Conservation (phyloP, 2,113 vertebrate species). For the Phyllopteryx taeniolatus region DNA sequence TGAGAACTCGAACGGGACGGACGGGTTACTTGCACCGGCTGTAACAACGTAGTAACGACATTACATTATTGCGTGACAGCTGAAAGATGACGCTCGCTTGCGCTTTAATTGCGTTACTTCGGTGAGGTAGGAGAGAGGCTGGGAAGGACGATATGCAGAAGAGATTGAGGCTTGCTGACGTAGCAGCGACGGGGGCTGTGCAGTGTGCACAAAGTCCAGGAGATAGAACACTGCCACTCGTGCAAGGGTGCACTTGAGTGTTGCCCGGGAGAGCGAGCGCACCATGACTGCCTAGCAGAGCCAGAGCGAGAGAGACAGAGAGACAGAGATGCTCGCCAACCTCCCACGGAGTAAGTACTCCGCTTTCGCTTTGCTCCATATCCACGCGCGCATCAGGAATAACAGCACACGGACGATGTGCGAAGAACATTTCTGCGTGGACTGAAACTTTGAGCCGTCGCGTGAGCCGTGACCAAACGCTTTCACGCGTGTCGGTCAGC, state of each 20-base stretch:
- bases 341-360: conserved; percentile 75
- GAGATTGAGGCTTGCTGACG: conserved; percentile 61
- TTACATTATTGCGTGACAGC: neutral
- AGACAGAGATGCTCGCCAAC: conserved; percentile 65
- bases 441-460: conserved; percentile 41
- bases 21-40: no score
- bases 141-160: conserved; percentile 48
- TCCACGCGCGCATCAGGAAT: conserved; percentile 1
- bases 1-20: no score
- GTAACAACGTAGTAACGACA: no score
- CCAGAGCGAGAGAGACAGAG: conserved; percentile 45
- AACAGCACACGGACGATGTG: neutral
- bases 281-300: conserved; percentile 72
- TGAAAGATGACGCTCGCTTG: neutral
- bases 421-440: conserved; percentile 4
- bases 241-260: conserved; percentile 72
- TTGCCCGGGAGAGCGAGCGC: conserved; percentile 67
- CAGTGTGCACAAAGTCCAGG: conserved; percentile 44
- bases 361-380: conserved; percentile 26
- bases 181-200: conserved; percentile 54
- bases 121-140: conserved; percentile 35
- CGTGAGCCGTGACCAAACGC: conserved; percentile 9
- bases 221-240: conserved; percentile 63
- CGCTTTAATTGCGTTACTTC: neutral
- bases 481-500: neutral